These are phyloP conservation scores for Holothuria scabra DNA, from an alignment of 53 echinoderm and acorn worm species.

Conservation along the genomic window DNA sequence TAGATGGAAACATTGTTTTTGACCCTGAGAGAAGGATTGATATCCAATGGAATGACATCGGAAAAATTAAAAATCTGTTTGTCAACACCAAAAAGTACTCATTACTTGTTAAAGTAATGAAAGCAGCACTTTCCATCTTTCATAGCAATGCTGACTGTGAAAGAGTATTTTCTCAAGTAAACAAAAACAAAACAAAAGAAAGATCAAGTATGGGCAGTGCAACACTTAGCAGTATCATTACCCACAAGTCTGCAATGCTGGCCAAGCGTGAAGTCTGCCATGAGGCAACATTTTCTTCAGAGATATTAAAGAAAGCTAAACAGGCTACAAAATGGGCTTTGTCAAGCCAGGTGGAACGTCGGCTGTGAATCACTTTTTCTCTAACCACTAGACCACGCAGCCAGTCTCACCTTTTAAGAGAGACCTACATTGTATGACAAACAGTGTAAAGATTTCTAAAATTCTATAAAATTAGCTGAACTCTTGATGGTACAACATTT, in stretches of 20 bases:
- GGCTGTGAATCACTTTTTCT: no score
- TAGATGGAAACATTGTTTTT: constrained; percentile 39
- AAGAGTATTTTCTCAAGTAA: constrained; percentile 36
- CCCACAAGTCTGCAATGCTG: constrained; percentile 39
- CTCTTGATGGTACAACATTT: no score
- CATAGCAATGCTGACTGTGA: constrained; percentile 56
- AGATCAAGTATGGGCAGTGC: constrained; percentile 25
- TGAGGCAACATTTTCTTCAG: not conserved
- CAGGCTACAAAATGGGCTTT: no score
- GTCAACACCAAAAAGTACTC: constrained; percentile 8
- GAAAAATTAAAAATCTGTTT: not conserved
- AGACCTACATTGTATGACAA: no score
- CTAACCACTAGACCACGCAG: no score
- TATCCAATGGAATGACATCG: constrained; percentile 48
- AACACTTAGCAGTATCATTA: constrained; percentile 34
- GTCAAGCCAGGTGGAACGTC: no score
- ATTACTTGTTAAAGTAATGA: constrained; percentile 47
- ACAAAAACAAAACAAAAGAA: constrained; percentile 32
- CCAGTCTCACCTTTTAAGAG: no score
- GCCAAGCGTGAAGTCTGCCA: constrained; percentile 3
- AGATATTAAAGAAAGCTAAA: not conserved
- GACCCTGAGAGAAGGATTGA: constrained; percentile 29
- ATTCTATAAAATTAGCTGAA: no score
- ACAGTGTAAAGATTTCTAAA: no score
- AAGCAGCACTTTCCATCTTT: constrained; percentile 11